These are phyloP conservation scores for Drosophila sp. DNA, from an alignment of 1,140 invertebrate species.

Conservation along the genomic window DNA sequence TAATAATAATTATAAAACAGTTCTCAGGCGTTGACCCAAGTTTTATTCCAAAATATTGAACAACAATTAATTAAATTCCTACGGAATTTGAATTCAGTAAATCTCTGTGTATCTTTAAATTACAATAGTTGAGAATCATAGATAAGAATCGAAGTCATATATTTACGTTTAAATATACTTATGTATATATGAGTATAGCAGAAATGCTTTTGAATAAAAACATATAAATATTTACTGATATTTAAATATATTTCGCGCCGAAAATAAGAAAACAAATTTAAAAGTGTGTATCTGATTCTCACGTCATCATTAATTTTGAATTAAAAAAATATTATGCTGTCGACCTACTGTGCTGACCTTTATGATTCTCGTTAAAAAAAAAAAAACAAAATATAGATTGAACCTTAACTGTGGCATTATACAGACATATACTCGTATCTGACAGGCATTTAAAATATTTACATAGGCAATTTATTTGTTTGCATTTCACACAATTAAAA, in stretches of 20 bases:
- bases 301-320: not conserved
- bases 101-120: conserved; percentile 12
- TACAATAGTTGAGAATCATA: conserved; percentile 28
- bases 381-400: conserved; percentile 26
- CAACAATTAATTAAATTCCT: conserved; percentile 1
- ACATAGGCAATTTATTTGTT: conserved; percentile 53
- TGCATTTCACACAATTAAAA: conserved; percentile 49
- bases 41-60: not conserved
- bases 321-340: conserved; percentile 19
- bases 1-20: conserved; percentile 20
- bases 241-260: conserved; percentile 25
- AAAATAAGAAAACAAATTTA: conserved; percentile 11
- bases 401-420: conserved; percentile 35
- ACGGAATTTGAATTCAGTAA: conserved; percentile 12
- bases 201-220: conserved; percentile 25
- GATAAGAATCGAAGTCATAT: conserved; percentile 33
- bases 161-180: conserved; percentile 43
- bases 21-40: not conserved
- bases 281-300: conserved; percentile 26
- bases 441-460: conserved; percentile 60
- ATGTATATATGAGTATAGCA: conserved; percentile 44
- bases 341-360: conserved; percentile 37
- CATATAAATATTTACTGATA: conserved; percentile 5
- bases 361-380: conserved; percentile 29
- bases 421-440: conserved; percentile 49